Conservation (phyloP, 2,797 vertebrate species). For the Valencia hispanica region DNA sequence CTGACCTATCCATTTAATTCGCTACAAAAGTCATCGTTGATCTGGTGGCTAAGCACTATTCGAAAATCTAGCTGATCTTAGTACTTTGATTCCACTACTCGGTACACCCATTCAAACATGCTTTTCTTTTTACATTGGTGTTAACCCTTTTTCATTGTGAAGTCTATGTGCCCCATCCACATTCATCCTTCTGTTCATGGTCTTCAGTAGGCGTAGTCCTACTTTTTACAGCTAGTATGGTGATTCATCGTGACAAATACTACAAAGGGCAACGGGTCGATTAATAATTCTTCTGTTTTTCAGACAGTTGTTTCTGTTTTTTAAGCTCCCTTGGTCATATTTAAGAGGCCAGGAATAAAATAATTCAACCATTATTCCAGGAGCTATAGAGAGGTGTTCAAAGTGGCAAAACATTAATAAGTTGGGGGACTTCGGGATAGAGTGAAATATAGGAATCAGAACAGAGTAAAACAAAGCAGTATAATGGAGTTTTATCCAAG, state of each 20-base stretch:
- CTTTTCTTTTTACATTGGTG: background rate
- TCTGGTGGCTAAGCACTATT: background rate
- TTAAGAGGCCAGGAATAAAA: slow-evolving; percentile 58
- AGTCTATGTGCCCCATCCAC: background rate
- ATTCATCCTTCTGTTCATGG: background rate
- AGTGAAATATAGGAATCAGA: background rate
- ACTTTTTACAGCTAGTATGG: slow-evolving; percentile 20
- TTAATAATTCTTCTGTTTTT: slow-evolving; percentile 33
- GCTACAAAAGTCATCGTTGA: background rate
- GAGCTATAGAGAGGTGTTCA: slow-evolving; percentile 47
- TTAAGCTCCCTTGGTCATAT: slow-evolving; percentile 55
- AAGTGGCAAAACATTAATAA: slow-evolving; percentile 51
- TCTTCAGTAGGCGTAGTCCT: background rate
- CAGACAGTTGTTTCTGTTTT: slow-evolving; percentile 47
- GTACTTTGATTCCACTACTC: background rate
- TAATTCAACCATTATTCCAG: slow-evolving; percentile 46
- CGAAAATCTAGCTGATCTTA: background rate
- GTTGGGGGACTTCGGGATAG: background rate
- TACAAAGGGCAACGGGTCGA: slow-evolving; percentile 19
- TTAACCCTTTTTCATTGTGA: background rate
- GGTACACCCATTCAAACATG: background rate
- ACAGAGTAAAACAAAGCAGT: background rate
- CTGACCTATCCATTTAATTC: background rate
- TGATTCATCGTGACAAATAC: slow-evolving; percentile 13
- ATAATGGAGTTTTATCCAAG: background rate